Base-by-base conservation (phyloP, 2,888 invertebrate genomes). In the Idaea aversata region DNA sequence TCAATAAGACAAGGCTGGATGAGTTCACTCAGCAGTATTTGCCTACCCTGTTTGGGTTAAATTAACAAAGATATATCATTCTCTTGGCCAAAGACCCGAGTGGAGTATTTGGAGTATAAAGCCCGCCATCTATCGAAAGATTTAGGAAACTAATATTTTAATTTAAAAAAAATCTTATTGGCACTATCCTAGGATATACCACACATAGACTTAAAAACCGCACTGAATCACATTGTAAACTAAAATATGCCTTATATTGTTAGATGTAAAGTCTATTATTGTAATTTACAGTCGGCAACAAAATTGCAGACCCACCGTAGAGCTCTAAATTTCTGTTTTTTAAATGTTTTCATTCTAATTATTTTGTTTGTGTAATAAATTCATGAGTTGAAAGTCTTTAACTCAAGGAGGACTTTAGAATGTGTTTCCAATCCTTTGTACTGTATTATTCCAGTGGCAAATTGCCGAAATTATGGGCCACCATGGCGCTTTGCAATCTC, bases 201-300 rank as follows among this genome's bases (percentile, higher is more conserved):
- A 34, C 4, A 15, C 57, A 34, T 58, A 62, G 34, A n/a, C 5
- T 47, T 15, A 10, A 47, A 47, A 6, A 47, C 47, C 13, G 47
- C 47, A 47, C 47, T 47, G 47, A 47, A 13, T 47, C 47, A 67
- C 73, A 73, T 71, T 4, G 57, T 62, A 57, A 66, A 65, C 57
- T 60, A 63, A 62, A 62, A 57, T 15, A 34, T 13, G 34, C 34
- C 34, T 10, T 34, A 34, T 60, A 60, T 34, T 60, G 25, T 25
- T 60, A 60, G 60, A 60, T 15, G 13, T 47, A 10, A 47, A 47
- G 47, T 47, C 13, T 6, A 47, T 13, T 47, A 47, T 47, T 47
- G 47, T 47, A 36, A 7, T 25, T 67, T 63, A 66, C 35, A 61
- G 59, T 64, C 72, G 59, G 64, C 15, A 62, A 63, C 47, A 47